phyloP scores from a whole-genome alignment of 2,888 invertebrate species.

The Maniola hyperantus region DNA sequence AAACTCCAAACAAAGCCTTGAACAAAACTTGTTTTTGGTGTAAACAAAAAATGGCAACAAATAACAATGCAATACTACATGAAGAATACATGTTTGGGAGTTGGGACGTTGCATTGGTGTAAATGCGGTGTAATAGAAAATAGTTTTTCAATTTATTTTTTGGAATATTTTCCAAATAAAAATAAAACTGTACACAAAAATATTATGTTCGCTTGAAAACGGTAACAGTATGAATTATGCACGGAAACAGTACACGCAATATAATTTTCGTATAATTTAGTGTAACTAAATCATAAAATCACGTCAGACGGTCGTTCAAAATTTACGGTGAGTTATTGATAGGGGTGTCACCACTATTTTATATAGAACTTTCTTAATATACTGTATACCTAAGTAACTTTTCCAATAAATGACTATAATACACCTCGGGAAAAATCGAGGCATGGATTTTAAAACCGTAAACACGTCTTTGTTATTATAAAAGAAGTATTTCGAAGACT shows the following conservation, averaged over 20 bases:
- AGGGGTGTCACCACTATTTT: slow-evolving; percentile 37
- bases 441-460: neutral
- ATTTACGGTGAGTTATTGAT: slow-evolving; percentile 56
- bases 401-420: neutral
- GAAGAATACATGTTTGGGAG: too few species aligned
- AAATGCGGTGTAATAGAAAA: too few species aligned
- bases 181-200: neutral
- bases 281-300: slow-evolving; percentile 44
- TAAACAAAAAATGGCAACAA: too few species aligned
- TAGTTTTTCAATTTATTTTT: too few species aligned
- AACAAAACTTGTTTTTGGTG: too few species aligned
- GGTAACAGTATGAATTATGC: slow-evolving; percentile 2
- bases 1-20: too few species aligned
- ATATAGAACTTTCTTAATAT: neutral
- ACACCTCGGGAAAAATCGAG: neutral
- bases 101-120: too few species aligned
- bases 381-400: neutral
- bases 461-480: neutral
- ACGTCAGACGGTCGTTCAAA: slow-evolving; percentile 49
- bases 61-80: too few species aligned
- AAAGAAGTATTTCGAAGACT: neutral
- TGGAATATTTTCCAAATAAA: too few species aligned
- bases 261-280: slow-evolving; percentile 22
- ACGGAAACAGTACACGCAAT: slow-evolving; percentile 10
- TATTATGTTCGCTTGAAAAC: neutral